Percentiles rank a stretch among this genome's conserved stretches.
phyloP scores from a whole-genome alignment of 2,113 vertebrate genomes.

The Sapayoa aenigma region DNA sequence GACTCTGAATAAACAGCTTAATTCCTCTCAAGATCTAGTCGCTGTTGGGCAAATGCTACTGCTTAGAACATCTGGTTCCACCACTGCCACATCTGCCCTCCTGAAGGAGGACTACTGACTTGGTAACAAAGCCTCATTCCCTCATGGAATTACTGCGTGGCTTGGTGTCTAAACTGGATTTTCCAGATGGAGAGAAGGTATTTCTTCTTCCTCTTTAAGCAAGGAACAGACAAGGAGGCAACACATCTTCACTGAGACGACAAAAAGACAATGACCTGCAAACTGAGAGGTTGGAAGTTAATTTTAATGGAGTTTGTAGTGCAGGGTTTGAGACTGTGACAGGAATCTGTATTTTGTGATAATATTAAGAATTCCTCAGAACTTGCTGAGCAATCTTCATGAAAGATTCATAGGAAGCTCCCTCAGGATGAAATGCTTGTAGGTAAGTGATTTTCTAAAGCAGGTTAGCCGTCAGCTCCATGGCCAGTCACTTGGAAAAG shows the following conservation, averaged over 20 bases:
- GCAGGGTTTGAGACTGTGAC: neutral
- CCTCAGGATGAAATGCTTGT: neutral
- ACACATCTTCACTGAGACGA: neutral
- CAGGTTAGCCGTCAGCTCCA: neutral
- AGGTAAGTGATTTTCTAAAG: conserved; percentile 2
- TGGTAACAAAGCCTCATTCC: neutral
- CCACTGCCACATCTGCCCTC: neutral
- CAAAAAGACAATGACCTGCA: neutral
- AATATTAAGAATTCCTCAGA: neutral
- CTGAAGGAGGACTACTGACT: neutral
- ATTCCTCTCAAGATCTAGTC: neutral
- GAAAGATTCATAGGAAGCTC: conserved; percentile 18
- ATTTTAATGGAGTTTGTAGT: neutral
- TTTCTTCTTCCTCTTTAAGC: neutral
- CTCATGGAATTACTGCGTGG: neutral
- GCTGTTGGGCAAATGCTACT: neutral
- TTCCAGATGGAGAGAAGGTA: neutral
- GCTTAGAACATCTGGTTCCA: neutral
- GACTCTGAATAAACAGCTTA: neutral
- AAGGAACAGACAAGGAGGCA: neutral
- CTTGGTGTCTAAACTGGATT: neutral
- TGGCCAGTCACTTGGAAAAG: conserved; percentile 14
- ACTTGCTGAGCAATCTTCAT: neutral
- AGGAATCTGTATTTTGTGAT: neutral
- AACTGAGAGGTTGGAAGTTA: neutral